Evolutionary conservation across 2,797 vertebrate species (phyloP).

Genomic region (Etheostoma nigrum): DNA sequence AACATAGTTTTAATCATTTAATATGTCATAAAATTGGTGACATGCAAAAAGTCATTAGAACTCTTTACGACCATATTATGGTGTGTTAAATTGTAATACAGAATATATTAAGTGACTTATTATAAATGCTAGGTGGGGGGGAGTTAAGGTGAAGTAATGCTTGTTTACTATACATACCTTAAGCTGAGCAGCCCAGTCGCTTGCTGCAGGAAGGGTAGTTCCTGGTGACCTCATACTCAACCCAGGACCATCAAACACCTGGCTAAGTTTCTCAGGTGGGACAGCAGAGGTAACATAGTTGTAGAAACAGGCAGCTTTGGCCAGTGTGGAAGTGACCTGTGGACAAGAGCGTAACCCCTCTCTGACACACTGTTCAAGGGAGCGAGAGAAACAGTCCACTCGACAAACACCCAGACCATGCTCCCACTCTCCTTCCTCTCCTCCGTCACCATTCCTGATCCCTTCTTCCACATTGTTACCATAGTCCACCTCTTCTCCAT

Average conservation of each 20-base stretch:
- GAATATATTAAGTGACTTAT: not conserved
- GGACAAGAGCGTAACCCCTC: slow-evolving; percentile 81
- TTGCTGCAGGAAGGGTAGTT: slow-evolving; percentile 44
- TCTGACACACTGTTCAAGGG: slow-evolving; percentile 82
- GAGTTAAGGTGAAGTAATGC: not conserved
- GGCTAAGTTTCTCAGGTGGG: slow-evolving; percentile 85
- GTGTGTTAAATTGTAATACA: not conserved
- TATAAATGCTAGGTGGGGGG: not conserved
- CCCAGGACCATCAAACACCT: slow-evolving; percentile 80
- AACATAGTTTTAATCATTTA: not conserved
- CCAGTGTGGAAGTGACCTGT: slow-evolving; percentile 79
- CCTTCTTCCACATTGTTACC: slow-evolving; percentile 53
- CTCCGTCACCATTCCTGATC: slow-evolving; percentile 60
- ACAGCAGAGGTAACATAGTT: slow-evolving; percentile 86
- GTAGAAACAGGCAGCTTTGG: slow-evolving; percentile 85
- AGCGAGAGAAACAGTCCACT: slow-evolving; percentile 86
- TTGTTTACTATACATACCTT: slow-evolving; percentile 67
- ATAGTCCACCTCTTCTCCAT: slow-evolving; percentile 50
- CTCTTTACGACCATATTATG: not conserved
- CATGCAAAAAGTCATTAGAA: not conserved
- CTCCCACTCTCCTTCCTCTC: slow-evolving; percentile 68
- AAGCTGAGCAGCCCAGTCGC: slow-evolving; percentile 85
- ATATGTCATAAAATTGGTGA: not conserved
- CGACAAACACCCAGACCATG: slow-evolving; percentile 80
- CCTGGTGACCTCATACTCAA: slow-evolving; percentile 52